Conservation (phyloP, 2,888 invertebrate genomes). For the Flabesymbios commensalis region DNA sequence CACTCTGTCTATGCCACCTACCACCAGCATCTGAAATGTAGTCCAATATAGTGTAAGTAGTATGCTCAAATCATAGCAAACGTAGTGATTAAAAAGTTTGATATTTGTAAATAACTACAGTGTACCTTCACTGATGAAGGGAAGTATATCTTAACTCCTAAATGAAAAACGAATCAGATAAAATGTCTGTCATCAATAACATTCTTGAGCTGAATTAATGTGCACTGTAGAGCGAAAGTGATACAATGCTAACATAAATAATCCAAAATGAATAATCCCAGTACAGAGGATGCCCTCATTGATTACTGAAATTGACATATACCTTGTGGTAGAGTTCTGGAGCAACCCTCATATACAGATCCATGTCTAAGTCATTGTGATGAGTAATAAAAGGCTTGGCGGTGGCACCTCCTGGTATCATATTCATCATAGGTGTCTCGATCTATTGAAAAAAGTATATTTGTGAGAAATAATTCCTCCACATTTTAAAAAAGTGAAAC, state of each 20-base stretch:
- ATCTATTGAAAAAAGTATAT: constrained; percentile 64
- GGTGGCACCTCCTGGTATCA: constrained; percentile 97
- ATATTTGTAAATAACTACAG: too few species aligned
- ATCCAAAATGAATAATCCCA: too few species aligned
- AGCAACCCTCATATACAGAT: constrained; percentile 95
- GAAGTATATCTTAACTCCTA: too few species aligned
- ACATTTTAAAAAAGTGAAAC: too few species aligned
- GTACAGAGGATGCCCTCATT: too few species aligned
- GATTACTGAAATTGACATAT: too few species aligned
- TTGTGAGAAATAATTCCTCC: background rate
- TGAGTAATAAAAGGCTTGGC: constrained; percentile 99
- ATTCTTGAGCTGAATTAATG: too few species aligned
- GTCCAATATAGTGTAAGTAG: background rate
- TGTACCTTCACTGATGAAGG: too few species aligned
- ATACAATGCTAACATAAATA: too few species aligned
- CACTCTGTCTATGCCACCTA: constrained; percentile 93
- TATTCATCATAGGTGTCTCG: constrained; percentile 99
- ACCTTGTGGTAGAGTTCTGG: constrained; percentile 96
- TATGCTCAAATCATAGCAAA: background rate
- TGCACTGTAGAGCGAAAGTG: too few species aligned
- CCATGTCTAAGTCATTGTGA: constrained; percentile 98
- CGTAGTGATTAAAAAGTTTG: background rate
- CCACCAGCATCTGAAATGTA: constrained; percentile 80
- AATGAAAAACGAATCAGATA: too few species aligned
- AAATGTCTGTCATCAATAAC: too few species aligned